These are phyloP conservation scores for Scaptodrosophila latifasciaeformis DNA, from an alignment of 2,888 invertebrate genomes.

Conservation along the genomic window DNA sequence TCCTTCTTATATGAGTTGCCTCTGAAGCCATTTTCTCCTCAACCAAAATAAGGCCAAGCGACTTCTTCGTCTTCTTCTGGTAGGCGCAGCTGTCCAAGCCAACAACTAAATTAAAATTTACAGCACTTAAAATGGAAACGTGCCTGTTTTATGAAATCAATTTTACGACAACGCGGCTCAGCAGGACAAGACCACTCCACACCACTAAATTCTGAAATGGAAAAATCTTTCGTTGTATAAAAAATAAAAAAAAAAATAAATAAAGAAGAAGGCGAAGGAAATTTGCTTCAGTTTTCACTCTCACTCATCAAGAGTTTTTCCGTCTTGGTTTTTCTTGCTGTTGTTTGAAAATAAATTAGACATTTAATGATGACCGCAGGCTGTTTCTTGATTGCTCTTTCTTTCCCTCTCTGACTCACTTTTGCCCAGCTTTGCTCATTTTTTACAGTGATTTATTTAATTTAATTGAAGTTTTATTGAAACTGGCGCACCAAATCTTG, in stretches of 20 bases:
- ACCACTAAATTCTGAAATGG: conserved; percentile 16
- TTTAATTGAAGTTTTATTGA: conserved; percentile 57
- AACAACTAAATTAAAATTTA: conserved; percentile 69
- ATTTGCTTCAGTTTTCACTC: conserved; percentile 33
- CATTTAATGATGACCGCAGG: conserved; percentile 69
- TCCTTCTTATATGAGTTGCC: conserved; percentile 57
- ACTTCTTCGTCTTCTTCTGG: conserved; percentile 16
- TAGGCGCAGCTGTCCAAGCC: conserved; percentile 53
- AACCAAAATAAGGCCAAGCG: conserved; percentile 4
- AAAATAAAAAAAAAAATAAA: no score
- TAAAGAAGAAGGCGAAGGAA: no score
- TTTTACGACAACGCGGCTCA: conserved; percentile 41
- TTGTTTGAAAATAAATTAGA: conserved; percentile 62
- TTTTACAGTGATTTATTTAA: conserved; percentile 61
- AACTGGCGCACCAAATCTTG: no score
- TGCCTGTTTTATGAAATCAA: conserved; percentile 66
- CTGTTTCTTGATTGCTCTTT: conserved; percentile 58
- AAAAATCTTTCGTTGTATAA: conserved; percentile 41
- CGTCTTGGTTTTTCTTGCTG: conserved; percentile 26
- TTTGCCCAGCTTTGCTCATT: conserved; percentile 40
- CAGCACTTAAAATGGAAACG: conserved; percentile 67
- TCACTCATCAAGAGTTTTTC: no score
- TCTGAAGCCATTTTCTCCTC: conserved; percentile 12
- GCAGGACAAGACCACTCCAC: conserved; percentile 1
- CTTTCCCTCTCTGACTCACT: neutral